Evolutionary conservation across 2,113 vertebrate genomes (phyloP), one percentile per base, ranked within the genome.

Genomic region (Trinectes maculatus): DNA sequence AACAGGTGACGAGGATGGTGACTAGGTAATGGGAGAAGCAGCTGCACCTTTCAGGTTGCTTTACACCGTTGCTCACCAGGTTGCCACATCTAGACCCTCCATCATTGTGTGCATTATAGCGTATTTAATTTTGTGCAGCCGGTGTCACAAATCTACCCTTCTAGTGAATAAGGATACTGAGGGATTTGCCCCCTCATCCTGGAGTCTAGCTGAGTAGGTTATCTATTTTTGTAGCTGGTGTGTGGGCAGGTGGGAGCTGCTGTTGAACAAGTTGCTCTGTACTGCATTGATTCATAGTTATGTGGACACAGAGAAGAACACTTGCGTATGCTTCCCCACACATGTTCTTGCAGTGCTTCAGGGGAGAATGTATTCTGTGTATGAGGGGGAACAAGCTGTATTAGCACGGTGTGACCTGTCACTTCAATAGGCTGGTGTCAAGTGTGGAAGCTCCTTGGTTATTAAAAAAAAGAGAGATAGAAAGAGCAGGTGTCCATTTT

Each of bases 211-310:
- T 80, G 79, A 86, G 81, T 85, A 78, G 79, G 79, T 86, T 87
- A 81, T 84, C 80, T 86, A 87, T 89, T 88, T 89, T 79, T 86
- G 77, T 67, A 79, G 84, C 82, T 69, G 52, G 74, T 85, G 84
- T 90, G 89, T 89, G 89, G 83, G 88, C 83, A 88, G 83, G 82
- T 87, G 84, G 84, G 71, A 87, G 85, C 74, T 86, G 85, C 73
- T 85, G 84, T 87, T 85, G 80, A 82, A 85, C 80, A 87, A 85
- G 81, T 87, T 86, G 71, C 70, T 63, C 71, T 83, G 75, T 26
- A n/a, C 69, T 64, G 85, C 79, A 87, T 87, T 87, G 89, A 88
- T 90, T 86, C 81, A 82, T 84, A 74, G 69, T 85, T 85, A 79
- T 83, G 57, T 83, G 85, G 61, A 82, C 74, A 75, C 61, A 76